phyloP scores from a whole-genome alignment of 2,888 invertebrate genomes.

The Leptura quadrifasciata region DNA sequence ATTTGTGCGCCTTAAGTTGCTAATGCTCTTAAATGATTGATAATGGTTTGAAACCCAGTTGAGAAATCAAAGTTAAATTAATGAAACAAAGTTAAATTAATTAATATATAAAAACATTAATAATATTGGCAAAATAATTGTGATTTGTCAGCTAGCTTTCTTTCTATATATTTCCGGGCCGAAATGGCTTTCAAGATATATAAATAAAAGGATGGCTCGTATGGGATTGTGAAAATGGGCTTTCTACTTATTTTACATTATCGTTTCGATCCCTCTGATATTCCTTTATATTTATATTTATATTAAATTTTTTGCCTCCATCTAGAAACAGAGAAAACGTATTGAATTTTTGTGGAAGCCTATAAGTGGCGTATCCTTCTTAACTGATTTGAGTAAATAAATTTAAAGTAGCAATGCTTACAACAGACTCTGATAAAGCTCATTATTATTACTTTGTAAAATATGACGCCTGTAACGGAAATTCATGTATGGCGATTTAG shows the following conservation, averaged over 20 bases:
- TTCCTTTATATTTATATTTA: slow-evolving; percentile 3
- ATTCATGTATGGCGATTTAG: too few relatives aligned
- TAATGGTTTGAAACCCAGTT: background rate
- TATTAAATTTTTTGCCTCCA: slow-evolving; percentile 1
- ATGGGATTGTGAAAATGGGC: slow-evolving; percentile 12
- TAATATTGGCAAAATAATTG: background rate
- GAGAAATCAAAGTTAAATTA: background rate
- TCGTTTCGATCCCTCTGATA: slow-evolving; percentile 4
- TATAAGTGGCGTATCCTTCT: background rate
- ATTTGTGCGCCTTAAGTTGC: background rate
- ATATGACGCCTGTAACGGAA: too few relatives aligned
- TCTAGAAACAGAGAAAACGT: background rate
- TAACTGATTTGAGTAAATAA: background rate
- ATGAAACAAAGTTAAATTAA: background rate
- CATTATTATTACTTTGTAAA: background rate
- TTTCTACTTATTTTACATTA: slow-evolving; percentile 27
- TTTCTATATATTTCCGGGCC: slow-evolving; percentile 2
- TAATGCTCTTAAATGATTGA: background rate
- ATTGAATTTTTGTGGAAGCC: background rate
- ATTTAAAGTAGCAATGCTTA: background rate
- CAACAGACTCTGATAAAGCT: background rate
- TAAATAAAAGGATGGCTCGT: slow-evolving; percentile 11
- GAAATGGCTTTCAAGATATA: slow-evolving; percentile 9
- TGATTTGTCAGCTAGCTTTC: background rate
- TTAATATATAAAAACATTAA: background rate